Evolutionary conservation across 2,113 vertebrate species (phyloP), one percentile per base, ranked within the genome.

Genomic region (Semicossyphus pulcher): DNA sequence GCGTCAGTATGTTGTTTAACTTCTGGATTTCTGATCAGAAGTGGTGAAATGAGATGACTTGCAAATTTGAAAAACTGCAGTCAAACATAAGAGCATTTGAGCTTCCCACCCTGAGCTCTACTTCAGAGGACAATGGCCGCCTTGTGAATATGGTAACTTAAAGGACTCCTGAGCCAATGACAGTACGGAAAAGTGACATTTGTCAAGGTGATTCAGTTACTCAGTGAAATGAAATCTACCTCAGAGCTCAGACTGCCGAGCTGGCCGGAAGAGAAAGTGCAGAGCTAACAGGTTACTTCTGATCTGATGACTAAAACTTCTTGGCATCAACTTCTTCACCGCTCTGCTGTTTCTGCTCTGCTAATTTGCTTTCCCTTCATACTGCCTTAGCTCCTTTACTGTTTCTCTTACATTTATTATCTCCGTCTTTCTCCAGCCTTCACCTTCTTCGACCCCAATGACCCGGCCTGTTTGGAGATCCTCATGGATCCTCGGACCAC

Each of bases 401-500:
- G 6, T 21, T 23, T 1, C 6, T 12, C 31, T 51, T 4, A 68
- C 47, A 20, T 6, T 45, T 1, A 2, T 6, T 29, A 4, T 32
- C 5, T 66, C 48, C 25, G 1, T 31, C 14, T 7, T 0, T 67
- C 52, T 80, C 3, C 81, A 97, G 96, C 94, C 1, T 97, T 96
- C 88, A 97, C 96, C 12, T 97, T 98, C 92, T 97, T 97, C n/a
- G 96, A 98, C 80, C 96, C 96, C 2, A 97, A 96, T 28, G 96
- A 97, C 83, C 95, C 95, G 0, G 96, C 95, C 0, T 98, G 96
- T 66, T 86, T 94, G 88, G 96, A 97, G 84, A 97, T 97, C 88
- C 94, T 98, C 28, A 88, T 89, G 52, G 94, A 98, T 60, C 95
- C 95, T 0, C 90, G 83, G 58, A 98, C 96, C 63, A 94, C 94